phyloP scores from a whole-genome alignment of 1,140 invertebrate genomes.

The Bombus confusus region DNA sequence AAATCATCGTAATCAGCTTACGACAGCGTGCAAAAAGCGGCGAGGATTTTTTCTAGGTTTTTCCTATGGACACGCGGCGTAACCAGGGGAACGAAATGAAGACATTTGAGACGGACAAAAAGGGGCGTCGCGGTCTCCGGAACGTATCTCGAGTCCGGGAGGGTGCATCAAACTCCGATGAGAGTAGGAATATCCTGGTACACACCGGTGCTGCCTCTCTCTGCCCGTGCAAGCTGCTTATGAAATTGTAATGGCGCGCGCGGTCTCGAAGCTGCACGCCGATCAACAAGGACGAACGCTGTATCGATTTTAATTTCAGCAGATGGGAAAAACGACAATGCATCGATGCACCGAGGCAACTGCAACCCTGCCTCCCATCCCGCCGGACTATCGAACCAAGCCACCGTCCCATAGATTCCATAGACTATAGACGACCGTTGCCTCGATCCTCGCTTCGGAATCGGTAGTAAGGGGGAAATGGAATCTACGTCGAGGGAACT shows the following conservation, averaged over 20 bases:
- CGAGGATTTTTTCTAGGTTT: constrained; percentile 27
- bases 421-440: not conserved
- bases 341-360: no score
- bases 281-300: not conserved
- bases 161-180: not conserved
- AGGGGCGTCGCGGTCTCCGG: not conserved
- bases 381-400: no score
- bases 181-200: not conserved
- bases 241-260: constrained; percentile 31
- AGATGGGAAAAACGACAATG: not conserved
- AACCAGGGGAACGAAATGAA: constrained; percentile 43
- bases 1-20: constrained; percentile 65
- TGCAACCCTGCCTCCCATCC: no score
- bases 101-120: constrained; percentile 38
- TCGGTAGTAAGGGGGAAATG: constrained; percentile 60
- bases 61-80: constrained; percentile 1
- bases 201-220: not conserved
- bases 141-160: constrained; percentile 6
- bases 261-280: not conserved
- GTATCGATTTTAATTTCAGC: constrained; percentile 30
- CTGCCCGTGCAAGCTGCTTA: not conserved
- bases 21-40: constrained; percentile 40
- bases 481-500: constrained; percentile 70
- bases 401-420: no score
- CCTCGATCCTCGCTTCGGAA: not conserved